These are phyloP conservation scores for Sciaenops ocellatus DNA, from an alignment of 2,797 vertebrate genomes.

Conservation along the genomic window DNA sequence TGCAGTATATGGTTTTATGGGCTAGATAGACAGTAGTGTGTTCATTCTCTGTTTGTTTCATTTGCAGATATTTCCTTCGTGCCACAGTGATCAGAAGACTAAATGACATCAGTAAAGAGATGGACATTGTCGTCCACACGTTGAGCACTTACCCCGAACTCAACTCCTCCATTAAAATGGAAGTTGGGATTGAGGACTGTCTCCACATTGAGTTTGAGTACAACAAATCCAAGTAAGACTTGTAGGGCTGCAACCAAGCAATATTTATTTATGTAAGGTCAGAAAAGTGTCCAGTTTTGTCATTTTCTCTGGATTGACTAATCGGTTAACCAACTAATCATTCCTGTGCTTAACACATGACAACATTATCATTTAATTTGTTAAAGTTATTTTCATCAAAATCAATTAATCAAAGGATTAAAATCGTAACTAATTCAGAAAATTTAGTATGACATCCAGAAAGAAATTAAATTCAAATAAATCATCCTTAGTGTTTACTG, in stretches of 20 bases:
- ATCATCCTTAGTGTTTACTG: too few species aligned
- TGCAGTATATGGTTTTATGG: accelerated
- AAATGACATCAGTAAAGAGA: slow-evolving; percentile 96
- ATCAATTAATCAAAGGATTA: too few species aligned
- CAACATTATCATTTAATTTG: too few species aligned
- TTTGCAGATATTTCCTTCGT: slow-evolving; percentile 95
- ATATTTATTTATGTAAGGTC: neutral
- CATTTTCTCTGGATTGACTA: too few species aligned
- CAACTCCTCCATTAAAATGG: slow-evolving; percentile 99
- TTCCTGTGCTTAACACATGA: too few species aligned
- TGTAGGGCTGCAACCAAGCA: neutral
- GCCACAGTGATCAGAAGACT: slow-evolving; percentile 96
- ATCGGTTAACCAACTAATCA: too few species aligned
- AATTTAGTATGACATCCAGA: too few species aligned
- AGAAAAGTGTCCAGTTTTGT: too few species aligned
- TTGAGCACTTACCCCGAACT: slow-evolving; percentile 97
- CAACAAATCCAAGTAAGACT: slow-evolving; percentile 97
- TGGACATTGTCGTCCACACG: slow-evolving; percentile 98
- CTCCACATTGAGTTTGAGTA: slow-evolving; percentile 99
- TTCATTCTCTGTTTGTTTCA: neutral
- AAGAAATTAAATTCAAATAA: too few species aligned
- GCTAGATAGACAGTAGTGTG: neutral
- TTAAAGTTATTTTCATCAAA: too few species aligned
- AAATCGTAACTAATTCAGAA: too few species aligned
- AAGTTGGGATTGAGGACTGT: slow-evolving; percentile 98